Evolutionary conservation across 2,888 invertebrate genomes (phyloP), one percentile per base, ranked within the genome.

Genomic region (Ischnura elegans): DNA sequence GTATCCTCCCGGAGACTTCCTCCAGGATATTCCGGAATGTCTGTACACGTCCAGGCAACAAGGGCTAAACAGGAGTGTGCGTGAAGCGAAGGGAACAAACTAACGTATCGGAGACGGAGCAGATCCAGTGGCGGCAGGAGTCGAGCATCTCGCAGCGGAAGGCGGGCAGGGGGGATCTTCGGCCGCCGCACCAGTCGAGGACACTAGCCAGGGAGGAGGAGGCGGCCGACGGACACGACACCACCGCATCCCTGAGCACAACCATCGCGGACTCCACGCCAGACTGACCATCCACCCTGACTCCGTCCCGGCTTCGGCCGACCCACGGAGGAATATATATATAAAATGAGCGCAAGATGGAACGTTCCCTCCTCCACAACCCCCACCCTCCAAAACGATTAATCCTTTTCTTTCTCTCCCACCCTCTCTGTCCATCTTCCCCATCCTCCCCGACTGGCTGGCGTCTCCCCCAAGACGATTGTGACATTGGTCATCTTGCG

Each of bases 91-190:
- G 76, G 36, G 76, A 76, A 25, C 61, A 42, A 61, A 90, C 90
- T 90, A 90, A 90, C 90, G 90, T 90, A 42, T 90, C 90, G 43
- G 90, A 61, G 21, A 66, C 90, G 25, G 90, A 90, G 66, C 45
- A 43, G 61, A 90, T 90, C 90, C 90, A 90, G 61, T 90, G 21
- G 25, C 90, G 90, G 61, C 90, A 90, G 10, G 90, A 66, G 16
- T 90, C 90, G 43, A 90, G 43, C 90, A 90, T 90, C 90, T 90
- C 61, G 90, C 21, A 90, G 87, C 5, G 29, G 46, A 46, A 6
- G 86, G 16, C 45, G 43, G 19, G 43, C 45, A 86, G 19, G 43
- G 0, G 51, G 42, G 36, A 36, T 25, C 25, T n/a, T 42, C 42
- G 25, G 16, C 42, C 10, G 2, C 43, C 61, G 25, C 43, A 36